Percentiles rank a stretch among this genome's conserved stretches.
Evolutionary conservation across 2,113 vertebrate species (phyloP).

Genomic region (Phalacrocorax carbo): DNA sequence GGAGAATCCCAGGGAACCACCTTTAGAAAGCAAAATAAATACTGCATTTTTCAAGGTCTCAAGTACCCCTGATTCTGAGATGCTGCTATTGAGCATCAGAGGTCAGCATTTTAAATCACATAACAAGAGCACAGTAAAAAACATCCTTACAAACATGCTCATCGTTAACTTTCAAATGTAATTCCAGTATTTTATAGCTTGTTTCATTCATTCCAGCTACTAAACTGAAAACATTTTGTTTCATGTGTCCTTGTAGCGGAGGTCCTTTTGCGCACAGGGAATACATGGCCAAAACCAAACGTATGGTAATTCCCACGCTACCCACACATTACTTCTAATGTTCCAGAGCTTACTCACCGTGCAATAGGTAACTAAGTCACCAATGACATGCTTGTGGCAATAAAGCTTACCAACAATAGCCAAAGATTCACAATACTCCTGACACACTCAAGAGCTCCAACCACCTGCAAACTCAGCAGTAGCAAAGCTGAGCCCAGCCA

Average conservation of each 20-base stretch:
- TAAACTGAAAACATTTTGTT: background rate
- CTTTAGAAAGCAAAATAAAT: background rate
- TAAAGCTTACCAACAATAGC: background rate
- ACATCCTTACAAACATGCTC: background rate
- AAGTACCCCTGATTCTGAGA: background rate
- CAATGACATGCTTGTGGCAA: background rate
- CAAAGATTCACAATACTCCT: background rate
- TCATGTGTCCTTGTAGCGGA: background rate
- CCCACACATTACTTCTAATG: background rate
- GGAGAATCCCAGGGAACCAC: background rate
- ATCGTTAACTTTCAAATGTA: background rate
- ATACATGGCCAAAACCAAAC: background rate
- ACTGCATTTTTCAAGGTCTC: background rate
- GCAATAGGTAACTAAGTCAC: background rate
- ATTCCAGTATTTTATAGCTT: background rate
- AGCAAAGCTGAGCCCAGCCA: background rate
- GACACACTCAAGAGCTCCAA: background rate
- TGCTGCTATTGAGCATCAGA: background rate
- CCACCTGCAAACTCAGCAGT: background rate
- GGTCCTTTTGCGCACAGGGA: background rate
- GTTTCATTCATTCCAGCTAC: background rate
- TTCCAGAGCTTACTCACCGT: background rate
- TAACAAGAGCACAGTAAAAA: background rate
- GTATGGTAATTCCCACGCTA: background rate
- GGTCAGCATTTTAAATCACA: background rate